Base-by-base conservation (phyloP, 1,140 invertebrate species). In the Pararge aegeria region DNA sequence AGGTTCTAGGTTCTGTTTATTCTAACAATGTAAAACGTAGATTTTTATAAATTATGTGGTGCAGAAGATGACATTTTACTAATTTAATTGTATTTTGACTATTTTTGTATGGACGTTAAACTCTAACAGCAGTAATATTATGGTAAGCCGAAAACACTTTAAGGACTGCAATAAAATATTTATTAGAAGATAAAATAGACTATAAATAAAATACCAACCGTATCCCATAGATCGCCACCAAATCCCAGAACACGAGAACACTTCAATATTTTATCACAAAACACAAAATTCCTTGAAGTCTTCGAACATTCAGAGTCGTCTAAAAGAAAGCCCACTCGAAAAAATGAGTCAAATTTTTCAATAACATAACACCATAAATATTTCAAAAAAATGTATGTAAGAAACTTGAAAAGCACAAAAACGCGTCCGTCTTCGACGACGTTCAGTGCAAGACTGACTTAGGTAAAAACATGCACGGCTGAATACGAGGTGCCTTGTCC, bases 401-500 rank as follows among this genome's bases (percentile, higher is more conserved):
- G 24, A 18, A 27, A 34, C 61, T 42, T 13, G 10, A 53, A 24
- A 54, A 20, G 12, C 21, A 53, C 18, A 53, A 61, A 69, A 55
- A 69, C 58, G 70, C 73, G 66, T 57, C 66, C 54, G 40, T 49
- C 53, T 46, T 5, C 37, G 5, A 52, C 48, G 13, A 49, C 57
- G 59, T 60, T 49, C 34, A 51, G 64, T 64, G 44, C 61, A 58
- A 68, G 61, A 79, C 70, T 74, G 66, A 67, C 60, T 68, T 50
- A 38, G 58, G 66, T 54, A 67, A 70, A 64, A 72, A 72, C 67
- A 71, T 65, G 74, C 66, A 65, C 55, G 53, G 44, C 61, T 75
- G 66, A 83, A 80, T 79, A 80, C 79, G 73, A 76, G 65, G 40
- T 70, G 30, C 15, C 40, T 19, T 24, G 48, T 76, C 76, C 64